These are phyloP conservation scores for Alviniconcha marisindica DNA, from an alignment of 1,140 invertebrate genomes.

Conservation along the genomic window DNA sequence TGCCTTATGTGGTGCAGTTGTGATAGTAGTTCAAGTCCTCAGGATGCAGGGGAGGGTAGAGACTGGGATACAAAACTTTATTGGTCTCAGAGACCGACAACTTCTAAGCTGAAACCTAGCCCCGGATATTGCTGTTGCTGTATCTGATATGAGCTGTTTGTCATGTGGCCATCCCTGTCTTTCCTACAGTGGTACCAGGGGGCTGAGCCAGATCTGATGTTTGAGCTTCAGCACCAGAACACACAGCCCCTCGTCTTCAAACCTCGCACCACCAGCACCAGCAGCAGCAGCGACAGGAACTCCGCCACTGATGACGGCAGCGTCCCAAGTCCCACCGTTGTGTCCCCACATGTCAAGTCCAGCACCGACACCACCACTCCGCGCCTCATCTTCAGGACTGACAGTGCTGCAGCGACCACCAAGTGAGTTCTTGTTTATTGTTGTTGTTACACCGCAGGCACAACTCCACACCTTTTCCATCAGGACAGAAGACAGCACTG, in stretches of 20 bases:
- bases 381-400: conserved; percentile 76
- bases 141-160: no score
- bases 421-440: conserved; percentile 64
- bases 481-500: background rate
- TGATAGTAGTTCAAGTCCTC: no score
- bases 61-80: no score
- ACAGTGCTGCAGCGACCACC: conserved; percentile 54
- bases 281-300: background rate
- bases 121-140: no score
- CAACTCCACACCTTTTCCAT: no score
- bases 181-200: conserved; percentile 73
- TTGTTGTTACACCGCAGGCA: no score
- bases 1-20: no score
- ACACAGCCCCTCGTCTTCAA: conserved; percentile 77
- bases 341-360: conserved; percentile 8
- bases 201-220: conserved; percentile 76
- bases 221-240: conserved; percentile 78
- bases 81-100: no score
- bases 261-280: conserved; percentile 20
- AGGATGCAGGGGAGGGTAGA: no score
- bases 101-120: no score
- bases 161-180: no score
- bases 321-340: background rate
- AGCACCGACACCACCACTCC: conserved; percentile 59
- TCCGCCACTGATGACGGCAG: background rate